Evolutionary conservation across 1,140 invertebrate genomes (phyloP), one percentile per base, ranked within the genome.

Genomic region (Streblospio benedicti): DNA sequence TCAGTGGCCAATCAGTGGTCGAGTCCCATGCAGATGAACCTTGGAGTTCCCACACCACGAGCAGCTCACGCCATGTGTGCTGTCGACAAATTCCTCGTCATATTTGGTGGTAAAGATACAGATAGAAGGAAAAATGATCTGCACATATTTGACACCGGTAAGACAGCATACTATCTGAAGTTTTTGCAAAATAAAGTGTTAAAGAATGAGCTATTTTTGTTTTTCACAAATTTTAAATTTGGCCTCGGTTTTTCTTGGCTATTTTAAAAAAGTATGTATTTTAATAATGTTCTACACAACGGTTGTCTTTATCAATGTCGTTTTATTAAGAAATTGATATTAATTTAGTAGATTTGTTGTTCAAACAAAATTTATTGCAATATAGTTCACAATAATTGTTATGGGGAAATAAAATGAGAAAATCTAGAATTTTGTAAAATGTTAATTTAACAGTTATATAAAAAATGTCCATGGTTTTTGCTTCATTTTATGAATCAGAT

Each of bases 41-140:
- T 73, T 0, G 70, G 67, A 30, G 65, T 69, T 0, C 75, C 75
- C 0, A 71, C 71, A n/a, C 65, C 73, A 9, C 51, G 75, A 38
- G 75, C 75, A 41, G 75, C 75, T 6, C 68, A 68, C 65, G 69
- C 64, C 6, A 75, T 75, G 70, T 71, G 71, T 68, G 64, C 65
- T 33, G 57, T 71, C 6, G 67, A 62, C 32, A 65, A 66, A 51
- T 57, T 69, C 57, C 33, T 77, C 9, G 62, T 73, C 25, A 72
- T 77, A 43, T 76, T 77, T 67, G 75, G 75, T 27, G 75, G 75
- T 14, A 60, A 70, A 32, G 75, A 76, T 60, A 65, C 66, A 28
- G 67, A 74, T 52, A 68, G 67, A 18, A 65, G 75, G 41, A 66
- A 65, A 23, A 77, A 76, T 67, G 74, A 77, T 65, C 43, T 77